Conservation (phyloP, 2,797 vertebrate species). For the Pachyuromys duprasi region DNA sequence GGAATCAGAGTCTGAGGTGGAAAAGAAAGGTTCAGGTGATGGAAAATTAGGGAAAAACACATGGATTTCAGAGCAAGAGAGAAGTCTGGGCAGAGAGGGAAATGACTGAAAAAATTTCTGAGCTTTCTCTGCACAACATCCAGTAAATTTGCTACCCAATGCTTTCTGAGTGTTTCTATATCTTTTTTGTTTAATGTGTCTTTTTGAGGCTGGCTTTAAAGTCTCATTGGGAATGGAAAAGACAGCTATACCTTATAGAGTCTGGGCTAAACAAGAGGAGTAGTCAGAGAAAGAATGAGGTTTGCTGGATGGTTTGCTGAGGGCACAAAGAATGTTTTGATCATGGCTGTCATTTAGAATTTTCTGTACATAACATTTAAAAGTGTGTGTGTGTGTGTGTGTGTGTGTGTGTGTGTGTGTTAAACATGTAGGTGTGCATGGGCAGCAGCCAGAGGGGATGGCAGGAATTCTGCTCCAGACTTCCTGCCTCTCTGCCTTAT, state of each 20-base stretch:
- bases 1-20: background rate
- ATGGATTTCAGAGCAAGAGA: background rate
- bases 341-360: background rate
- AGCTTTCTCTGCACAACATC: background rate
- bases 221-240: background rate
- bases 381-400: background rate
- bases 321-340: conserved; percentile 19
- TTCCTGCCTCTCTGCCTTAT: background rate
- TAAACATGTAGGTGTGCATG: background rate
- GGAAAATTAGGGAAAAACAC: background rate
- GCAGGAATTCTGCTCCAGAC: background rate
- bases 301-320: background rate
- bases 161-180: background rate
- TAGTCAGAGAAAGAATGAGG: background rate
- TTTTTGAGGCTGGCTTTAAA: background rate
- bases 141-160: background rate
- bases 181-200: background rate
- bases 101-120: background rate
- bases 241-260: background rate
- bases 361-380: conserved; percentile 13
- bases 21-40: background rate
- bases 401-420: background rate
- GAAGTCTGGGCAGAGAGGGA: background rate
- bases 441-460: background rate
- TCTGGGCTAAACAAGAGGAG: background rate